Conservation (phyloP, 2,888 invertebrate genomes). For the Cylloceria caligata region DNA sequence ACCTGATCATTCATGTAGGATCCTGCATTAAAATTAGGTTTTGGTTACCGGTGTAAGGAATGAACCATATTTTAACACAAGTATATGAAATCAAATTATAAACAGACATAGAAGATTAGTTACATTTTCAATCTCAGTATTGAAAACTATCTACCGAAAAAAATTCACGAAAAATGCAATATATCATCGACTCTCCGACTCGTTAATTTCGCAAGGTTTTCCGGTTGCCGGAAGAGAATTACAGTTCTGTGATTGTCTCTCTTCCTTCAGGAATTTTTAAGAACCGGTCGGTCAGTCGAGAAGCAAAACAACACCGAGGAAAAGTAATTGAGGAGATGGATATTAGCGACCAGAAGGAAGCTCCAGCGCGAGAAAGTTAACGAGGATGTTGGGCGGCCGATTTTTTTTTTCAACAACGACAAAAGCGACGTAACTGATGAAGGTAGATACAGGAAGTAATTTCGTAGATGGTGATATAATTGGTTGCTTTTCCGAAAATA, state of each 20-base stretch:
- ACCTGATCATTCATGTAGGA: slow-evolving; percentile 1
- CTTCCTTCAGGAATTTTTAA: neutral
- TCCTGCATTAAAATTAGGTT: neutral
- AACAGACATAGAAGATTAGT: neutral
- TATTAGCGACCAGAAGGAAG: slow-evolving; percentile 36
- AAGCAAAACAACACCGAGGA: neutral
- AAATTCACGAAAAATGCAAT: neutral
- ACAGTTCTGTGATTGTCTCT: neutral
- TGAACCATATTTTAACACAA: too few species aligned
- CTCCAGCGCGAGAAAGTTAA: slow-evolving; percentile 24
- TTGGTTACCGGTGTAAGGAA: neutral
- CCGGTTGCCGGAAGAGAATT: slow-evolving; percentile 14
- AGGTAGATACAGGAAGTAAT: slow-evolving; percentile 53
- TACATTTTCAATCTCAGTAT: neutral
- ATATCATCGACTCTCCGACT: neutral
- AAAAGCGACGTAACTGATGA: slow-evolving; percentile 26
- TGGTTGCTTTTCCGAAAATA: slow-evolving; percentile 19
- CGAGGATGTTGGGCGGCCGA: slow-evolving; percentile 42
- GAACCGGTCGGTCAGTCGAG: neutral
- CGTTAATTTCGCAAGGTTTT: slow-evolving; percentile 13
- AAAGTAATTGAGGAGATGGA: slow-evolving; percentile 11
- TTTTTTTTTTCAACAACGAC: slow-evolving; percentile 13
- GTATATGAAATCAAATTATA: neutral
- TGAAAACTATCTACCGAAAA: neutral
- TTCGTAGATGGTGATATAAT: slow-evolving; percentile 60